Base-by-base conservation (phyloP, 2,888 invertebrate species). In the Epirrhoe alternata region DNA sequence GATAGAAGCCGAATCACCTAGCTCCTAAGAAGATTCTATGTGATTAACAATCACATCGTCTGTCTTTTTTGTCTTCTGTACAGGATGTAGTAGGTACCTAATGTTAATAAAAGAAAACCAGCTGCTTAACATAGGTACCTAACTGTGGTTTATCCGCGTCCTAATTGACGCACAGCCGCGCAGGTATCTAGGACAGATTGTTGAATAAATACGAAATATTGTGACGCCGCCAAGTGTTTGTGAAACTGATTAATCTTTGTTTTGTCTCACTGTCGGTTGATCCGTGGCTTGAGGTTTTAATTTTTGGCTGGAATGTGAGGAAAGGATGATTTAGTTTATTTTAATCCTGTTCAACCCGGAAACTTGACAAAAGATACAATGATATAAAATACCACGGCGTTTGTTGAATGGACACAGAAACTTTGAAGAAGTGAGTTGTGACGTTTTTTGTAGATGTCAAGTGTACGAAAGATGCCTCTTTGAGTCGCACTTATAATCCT, bases 121-220 rank as follows among this genome's bases (percentile, higher is more conserved):
- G 38, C 51, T 59, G 33, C 51, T 51, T 52, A 1, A 8, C 1
- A 45, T 45, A n/a, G n/a, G n/a, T n/a, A n/a, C n/a, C n/a, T n/a
- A 16, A 0, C 42, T 64, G 53, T 47, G 53, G 53, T 59, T 60
- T 56, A 55, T 61, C 50, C 54, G 17, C 16, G 56, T 42, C 42
- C 64, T 67, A 70, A 67, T 63, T 70, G 70, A 67, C 62, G 61
- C 65, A 70, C 65, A 56, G 64, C 24, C 24, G 3, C 31, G 16
- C 51, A 42, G 61, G 49, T 54, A 61, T 53, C 30, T 50, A n/a
- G 54, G 49, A 53, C 65, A 63, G 49, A 66, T 61, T 60, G 62
- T 68, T 63, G 59, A 59, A 64, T 61, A 60, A 66, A 67, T 62
- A 70, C 62, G 59, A 64, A 52, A 58, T 52, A 42, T 42, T 42